phyloP scores from a whole-genome alignment of 2,888 invertebrate species.

The Tetranychus truncatus region DNA sequence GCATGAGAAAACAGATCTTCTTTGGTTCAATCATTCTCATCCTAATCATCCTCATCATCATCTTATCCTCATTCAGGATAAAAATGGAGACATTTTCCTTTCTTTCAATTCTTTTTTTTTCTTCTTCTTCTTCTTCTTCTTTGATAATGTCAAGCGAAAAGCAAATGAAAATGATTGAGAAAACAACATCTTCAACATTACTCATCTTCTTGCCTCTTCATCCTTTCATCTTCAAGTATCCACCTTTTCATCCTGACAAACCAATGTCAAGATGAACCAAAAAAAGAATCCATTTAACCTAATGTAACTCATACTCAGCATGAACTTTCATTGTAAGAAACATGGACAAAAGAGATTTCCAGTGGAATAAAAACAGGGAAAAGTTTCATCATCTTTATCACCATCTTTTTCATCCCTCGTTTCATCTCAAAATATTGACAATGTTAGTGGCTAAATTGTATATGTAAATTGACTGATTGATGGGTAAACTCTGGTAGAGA shows the following conservation, averaged over 20 bases:
- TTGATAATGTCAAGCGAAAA: neutral
- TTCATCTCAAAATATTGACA: neutral
- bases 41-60: neutral
- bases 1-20: neutral
- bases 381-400: neutral
- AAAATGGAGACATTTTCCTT: too few relatives aligned
- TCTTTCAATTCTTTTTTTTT: neutral
- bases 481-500: neutral
- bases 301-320: neutral
- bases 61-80: neutral
- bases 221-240: neutral
- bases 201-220: neutral
- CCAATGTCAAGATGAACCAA: neutral
- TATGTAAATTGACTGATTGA: neutral
- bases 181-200: neutral
- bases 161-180: neutral
- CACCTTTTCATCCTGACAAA: neutral
- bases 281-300: neutral
- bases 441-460: neutral
- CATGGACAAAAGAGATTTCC: neutral
- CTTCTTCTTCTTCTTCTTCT: neutral
- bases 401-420: neutral
- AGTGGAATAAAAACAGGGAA: neutral
- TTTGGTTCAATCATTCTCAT: neutral
- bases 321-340: neutral